Conservation (phyloP, 2,113 vertebrate genomes). For the Cephalopterus ornatus region DNA sequence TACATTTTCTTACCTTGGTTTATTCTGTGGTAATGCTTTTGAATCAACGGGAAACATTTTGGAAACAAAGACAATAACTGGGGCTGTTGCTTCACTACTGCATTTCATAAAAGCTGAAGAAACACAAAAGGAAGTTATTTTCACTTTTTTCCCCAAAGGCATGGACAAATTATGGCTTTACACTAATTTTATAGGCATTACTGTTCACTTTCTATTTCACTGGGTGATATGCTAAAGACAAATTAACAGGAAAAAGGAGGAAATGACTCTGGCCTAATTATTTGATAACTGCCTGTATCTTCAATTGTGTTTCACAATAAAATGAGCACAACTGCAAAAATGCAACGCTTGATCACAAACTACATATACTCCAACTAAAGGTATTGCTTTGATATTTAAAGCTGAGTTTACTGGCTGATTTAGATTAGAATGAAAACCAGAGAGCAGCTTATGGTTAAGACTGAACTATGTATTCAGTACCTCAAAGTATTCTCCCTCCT, state of each 20-base stretch:
- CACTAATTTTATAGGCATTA: neutral
- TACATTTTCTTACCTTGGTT: slow-evolving; percentile 81
- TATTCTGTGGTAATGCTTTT: slow-evolving; percentile 87
- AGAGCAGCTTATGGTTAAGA: neutral
- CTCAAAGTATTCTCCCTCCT: neutral
- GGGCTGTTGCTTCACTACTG: slow-evolving; percentile 78
- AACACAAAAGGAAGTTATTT: neutral
- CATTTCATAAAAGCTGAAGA: slow-evolving; percentile 90
- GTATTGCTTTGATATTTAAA: neutral
- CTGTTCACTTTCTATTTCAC: neutral
- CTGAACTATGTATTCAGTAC: neutral
- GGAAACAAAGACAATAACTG: slow-evolving; percentile 93
- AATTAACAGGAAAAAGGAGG: neutral
- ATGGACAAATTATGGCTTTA: neutral
- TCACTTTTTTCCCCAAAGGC: neutral
- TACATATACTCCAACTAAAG: neutral
- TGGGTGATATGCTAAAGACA: neutral
- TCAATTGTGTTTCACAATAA: neutral
- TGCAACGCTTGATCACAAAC: neutral
- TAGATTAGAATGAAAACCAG: neutral
- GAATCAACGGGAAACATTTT: slow-evolving; percentile 95
- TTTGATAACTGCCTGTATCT: neutral
- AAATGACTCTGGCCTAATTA: neutral
- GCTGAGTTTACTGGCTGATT: neutral
- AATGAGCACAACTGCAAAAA: neutral